These are phyloP conservation scores for Oreortyx pictus DNA, from an alignment of 2,797 vertebrate genomes.

Conservation along the genomic window DNA sequence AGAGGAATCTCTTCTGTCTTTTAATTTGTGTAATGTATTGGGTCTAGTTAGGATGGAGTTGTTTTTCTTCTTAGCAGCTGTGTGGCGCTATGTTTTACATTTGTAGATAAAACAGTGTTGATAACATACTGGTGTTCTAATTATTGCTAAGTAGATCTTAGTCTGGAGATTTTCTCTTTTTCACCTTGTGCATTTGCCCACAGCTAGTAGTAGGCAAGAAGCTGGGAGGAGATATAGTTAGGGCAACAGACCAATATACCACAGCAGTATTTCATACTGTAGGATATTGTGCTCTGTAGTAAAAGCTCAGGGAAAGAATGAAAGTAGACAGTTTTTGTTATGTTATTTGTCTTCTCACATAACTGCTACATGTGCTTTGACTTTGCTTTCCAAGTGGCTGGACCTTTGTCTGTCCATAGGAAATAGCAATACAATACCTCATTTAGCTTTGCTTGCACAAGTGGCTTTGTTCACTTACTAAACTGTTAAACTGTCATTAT, in stretches of 20 bases:
- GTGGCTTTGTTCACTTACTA: not conserved
- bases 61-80: not conserved
- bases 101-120: not conserved
- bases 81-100: not conserved
- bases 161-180: not conserved
- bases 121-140: not conserved
- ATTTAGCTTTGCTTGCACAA: not conserved
- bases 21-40: not conserved
- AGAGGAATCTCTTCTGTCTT: not conserved
- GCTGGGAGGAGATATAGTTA: not conserved
- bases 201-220: not conserved
- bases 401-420: not conserved
- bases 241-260: not conserved
- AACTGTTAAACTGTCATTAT: not conserved
- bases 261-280: not conserved
- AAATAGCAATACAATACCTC: not conserved
- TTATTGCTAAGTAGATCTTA: not conserved
- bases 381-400: not conserved
- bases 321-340: rapidly evolving
- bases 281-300: not conserved
- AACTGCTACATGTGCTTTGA: rapidly evolving
- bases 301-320: not conserved
- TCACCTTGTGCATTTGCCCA: not conserved
- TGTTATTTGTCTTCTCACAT: not conserved
- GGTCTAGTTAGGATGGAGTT: not conserved